Conservation (phyloP, 2,113 vertebrate genomes). For the Cochlearius cochlearius region DNA sequence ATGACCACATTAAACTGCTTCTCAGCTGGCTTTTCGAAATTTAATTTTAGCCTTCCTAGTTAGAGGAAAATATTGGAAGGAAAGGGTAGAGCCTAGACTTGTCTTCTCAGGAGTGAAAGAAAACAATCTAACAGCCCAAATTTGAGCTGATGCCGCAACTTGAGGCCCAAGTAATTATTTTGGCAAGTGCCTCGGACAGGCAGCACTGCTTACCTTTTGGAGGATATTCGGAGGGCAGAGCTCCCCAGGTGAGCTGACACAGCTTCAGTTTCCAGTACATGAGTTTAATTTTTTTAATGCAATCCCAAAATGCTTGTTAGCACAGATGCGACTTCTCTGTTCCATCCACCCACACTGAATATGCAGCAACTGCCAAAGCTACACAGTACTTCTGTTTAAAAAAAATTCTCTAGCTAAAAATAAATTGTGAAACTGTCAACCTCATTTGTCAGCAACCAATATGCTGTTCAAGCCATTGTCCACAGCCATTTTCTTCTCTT, state of each 20-base stretch:
- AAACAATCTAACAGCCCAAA: neutral
- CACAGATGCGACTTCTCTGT: neutral
- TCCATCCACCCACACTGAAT: constrained; percentile 42
- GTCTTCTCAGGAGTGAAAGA: neutral
- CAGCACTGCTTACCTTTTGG: constrained; percentile 31
- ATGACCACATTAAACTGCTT: neutral
- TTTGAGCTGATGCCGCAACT: neutral
- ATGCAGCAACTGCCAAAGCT: constrained; percentile 41
- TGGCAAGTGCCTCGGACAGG: neutral
- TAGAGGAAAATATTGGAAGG: neutral
- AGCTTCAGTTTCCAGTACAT: constrained; percentile 54
- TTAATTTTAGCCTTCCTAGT: neutral
- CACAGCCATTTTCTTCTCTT: constrained; percentile 24
- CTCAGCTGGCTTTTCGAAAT: neutral
- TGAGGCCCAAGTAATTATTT: neutral
- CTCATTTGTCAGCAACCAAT: constrained; percentile 4
- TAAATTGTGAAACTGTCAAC: neutral
- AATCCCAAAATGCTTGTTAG: constrained; percentile 23
- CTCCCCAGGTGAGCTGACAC: constrained; percentile 23
- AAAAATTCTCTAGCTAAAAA: constrained; percentile 52
- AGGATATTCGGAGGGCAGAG: constrained; percentile 8
- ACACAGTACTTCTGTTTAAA: neutral
- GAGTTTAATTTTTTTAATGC: constrained; percentile 46
- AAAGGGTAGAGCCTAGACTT: neutral
- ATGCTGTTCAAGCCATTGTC: neutral